phyloP scores from a whole-genome alignment of 2,113 vertebrate genomes.

The Ptilonorhynchus violaceus region DNA sequence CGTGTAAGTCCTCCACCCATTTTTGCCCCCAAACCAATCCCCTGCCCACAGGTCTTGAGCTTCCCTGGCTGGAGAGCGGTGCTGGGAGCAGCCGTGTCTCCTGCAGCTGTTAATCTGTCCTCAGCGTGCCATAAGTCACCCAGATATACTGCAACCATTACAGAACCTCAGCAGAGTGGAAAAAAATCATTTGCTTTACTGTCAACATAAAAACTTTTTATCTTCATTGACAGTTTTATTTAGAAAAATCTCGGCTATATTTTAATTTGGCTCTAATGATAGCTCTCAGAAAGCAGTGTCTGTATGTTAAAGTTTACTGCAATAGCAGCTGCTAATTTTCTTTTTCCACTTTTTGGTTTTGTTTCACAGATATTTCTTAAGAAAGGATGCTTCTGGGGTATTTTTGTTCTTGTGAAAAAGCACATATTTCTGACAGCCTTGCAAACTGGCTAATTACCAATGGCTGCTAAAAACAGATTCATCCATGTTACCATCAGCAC shows the following conservation, averaged over 20 bases:
- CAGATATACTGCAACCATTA: slow-evolving; percentile 56
- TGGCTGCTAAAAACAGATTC: background rate
- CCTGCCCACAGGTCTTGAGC: background rate
- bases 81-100: slow-evolving; percentile 16
- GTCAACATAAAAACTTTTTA: slow-evolving; percentile 66
- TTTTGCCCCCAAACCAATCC: background rate
- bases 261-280: slow-evolving; percentile 70
- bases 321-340: slow-evolving; percentile 43
- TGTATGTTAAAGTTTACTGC: slow-evolving; percentile 45
- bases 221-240: slow-evolving; percentile 73
- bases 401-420: background rate
- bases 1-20: background rate
- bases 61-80: background rate
- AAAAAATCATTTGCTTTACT: slow-evolving; percentile 68
- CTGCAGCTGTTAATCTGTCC: slow-evolving; percentile 56
- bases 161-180: slow-evolving; percentile 60
- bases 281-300: slow-evolving; percentile 52
- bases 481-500: background rate
- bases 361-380: slow-evolving; percentile 48
- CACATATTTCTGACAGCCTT: background rate
- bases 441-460: slow-evolving; percentile 28
- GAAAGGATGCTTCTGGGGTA: background rate
- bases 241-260: slow-evolving; percentile 63
- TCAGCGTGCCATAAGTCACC: slow-evolving; percentile 53
- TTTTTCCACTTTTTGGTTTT: slow-evolving; percentile 24